Evolutionary conservation across 2,888 invertebrate genomes (phyloP), one percentile per base, ranked within the genome.

Genomic region (Ctenicera cuprea): DNA sequence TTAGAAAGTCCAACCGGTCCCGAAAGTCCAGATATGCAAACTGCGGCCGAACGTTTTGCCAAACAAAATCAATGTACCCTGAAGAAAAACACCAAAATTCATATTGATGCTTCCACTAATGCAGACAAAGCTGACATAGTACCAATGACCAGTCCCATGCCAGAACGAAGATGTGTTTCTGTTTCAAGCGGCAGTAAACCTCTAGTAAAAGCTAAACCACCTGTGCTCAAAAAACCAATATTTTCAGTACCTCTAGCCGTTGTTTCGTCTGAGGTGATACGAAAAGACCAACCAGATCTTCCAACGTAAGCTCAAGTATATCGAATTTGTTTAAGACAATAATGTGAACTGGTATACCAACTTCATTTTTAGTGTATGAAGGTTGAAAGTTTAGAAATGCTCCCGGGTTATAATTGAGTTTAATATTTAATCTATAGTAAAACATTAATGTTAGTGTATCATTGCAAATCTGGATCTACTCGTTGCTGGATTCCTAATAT

Each of bases 161-260:
- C 84, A 0, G 86, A 86, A 65, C 68, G 75, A 45, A 75, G 68
- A 72, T 16, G 26, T 78, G 81, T 84, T 57, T 82, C 84, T 4
- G 78, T 84, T 61, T 81, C 83, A 52, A 82, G 81, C 66, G 80
- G 82, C 41, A 81, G 80, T 67, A 94, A 94, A 85, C 94, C 94
- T 8, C 92, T 93, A 83, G 90, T 94, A 73, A 93, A 95, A 85
- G 92, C 93, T 64, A 96, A 95, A 88, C 96, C 96, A 14, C 92
- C 93, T 80, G 92, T 96, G 80, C 90, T 95, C 87, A 91, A 92
- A 80, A 94, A 91, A 85, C 92, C 92, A 45, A 88, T 88, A 38
- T 86, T 91, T 77, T 88, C 90, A 30, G 83, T 86, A 73, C 87
- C 88, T 76, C 83, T 88, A 12, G 84, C 87, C 75, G 86, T 88